Percentiles rank a stretch among this genome's conserved stretches.
Conservation (phyloP, 2,888 invertebrate species). For the Aradus depressus region DNA sequence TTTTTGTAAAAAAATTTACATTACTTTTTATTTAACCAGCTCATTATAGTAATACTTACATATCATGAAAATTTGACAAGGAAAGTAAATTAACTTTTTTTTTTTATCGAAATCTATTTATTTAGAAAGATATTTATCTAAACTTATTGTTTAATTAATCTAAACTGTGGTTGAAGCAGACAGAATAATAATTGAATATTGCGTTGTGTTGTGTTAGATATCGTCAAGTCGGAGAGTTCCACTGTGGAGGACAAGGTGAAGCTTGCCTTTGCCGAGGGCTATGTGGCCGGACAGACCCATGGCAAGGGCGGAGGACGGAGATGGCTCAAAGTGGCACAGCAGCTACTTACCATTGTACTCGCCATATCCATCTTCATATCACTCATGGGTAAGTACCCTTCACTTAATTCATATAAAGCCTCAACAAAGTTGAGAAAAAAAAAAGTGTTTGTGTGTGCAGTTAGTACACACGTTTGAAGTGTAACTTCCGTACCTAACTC, state of each 20-base stretch:
- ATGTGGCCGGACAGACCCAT: conserved; percentile 54
- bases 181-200: not conserved
- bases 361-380: conserved; percentile 63
- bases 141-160: too few relatives aligned
- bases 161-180: not conserved
- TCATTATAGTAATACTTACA: too few relatives aligned
- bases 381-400: conserved; percentile 38
- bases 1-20: too few relatives aligned
- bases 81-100: not conserved
- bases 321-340: conserved; percentile 60
- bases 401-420: too few relatives aligned
- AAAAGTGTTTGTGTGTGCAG: too few relatives aligned
- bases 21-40: too few relatives aligned
- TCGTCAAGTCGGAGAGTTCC: conserved; percentile 40
- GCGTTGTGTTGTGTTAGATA: conserved; percentile 39
- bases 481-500: too few relatives aligned
- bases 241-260: conserved; percentile 63
- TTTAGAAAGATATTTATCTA: too few relatives aligned
- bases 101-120: not conserved
- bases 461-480: too few relatives aligned
- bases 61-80: conserved; percentile 5
- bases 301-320: conserved; percentile 36
- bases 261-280: conserved; percentile 86
- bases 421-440: too few relatives aligned
- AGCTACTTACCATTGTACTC: conserved; percentile 47